Evolutionary conservation across 1,140 invertebrate genomes (phyloP), one percentile per base, ranked within the genome.

Genomic region (Homarus americanus): DNA sequence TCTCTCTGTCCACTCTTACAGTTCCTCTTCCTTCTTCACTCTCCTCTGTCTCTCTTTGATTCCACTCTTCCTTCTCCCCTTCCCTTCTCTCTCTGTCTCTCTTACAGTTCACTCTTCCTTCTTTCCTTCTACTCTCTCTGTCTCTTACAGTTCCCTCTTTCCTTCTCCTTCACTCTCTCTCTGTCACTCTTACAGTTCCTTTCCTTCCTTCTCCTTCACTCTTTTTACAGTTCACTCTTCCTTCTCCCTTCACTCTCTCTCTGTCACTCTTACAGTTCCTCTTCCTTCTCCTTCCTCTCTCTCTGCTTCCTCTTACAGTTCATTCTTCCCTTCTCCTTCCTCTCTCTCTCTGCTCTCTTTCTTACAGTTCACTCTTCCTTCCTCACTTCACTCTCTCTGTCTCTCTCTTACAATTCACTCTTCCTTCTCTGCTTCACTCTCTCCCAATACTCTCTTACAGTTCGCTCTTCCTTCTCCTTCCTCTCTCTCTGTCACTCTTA

Each of bases 131-230:
- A n/a, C 49, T 58, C 49, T 49, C 44, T 49, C 44, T 49, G 5
- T 49, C 78, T 82, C 78, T 44, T 36, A 9, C 78, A 49, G 40
- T 44, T 24, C 34, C 78, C 78, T 49, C 49, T 49, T 41, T 82
- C 78, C n/a, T 44, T n/a, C 78, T 28, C 40, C 34, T 24, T 34
- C 40, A 49, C 40, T 49, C 49, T 15, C 49, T 58, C 49, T 49
- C 44, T 49, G 5, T 49, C 44, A 7, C 78, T 82, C 78, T 44
- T 36, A 9, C 78, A 49, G 40, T 44, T 24, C 34, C 78, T 82
- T 41, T 49, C 49, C 34, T 41, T 82, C 78, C n/a, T 44, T n/a
- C 78, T 28, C 41, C 17, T 1, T 24, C 78, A 7, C 44, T 49
- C 5, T 49, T 15, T 49, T 15, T 49, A 4, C 15, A 12, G 4